Conservation (phyloP, 2,888 invertebrate species). For the Acanthosoma haemorrhoidale region DNA sequence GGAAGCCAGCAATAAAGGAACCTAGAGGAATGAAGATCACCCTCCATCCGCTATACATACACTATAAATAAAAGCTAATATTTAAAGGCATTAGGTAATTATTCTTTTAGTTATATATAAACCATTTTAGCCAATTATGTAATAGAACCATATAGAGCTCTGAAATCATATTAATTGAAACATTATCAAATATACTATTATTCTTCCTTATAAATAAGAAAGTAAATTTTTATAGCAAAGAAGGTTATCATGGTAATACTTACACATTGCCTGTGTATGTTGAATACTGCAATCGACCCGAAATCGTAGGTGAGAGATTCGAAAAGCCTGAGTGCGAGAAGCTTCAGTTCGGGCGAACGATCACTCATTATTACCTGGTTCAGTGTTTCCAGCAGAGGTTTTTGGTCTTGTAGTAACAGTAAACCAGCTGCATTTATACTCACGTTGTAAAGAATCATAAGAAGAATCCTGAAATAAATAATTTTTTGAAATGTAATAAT, state of each 20-base stretch:
- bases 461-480: constrained; percentile 43
- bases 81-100: too few relatives aligned
- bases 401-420: constrained; percentile 40
- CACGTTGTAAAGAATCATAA: constrained; percentile 47
- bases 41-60: neutral
- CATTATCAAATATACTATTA: neutral
- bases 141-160: too few relatives aligned
- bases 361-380: constrained; percentile 38
- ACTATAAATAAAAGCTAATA: neutral
- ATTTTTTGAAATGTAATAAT: neutral
- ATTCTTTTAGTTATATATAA: too few relatives aligned
- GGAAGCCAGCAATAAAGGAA: too few relatives aligned
- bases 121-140: too few relatives aligned
- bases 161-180: too few relatives aligned
- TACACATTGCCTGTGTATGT: constrained; percentile 16
- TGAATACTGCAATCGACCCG: constrained; percentile 28
- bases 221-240: neutral
- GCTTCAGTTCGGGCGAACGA: constrained; percentile 39
- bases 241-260: neutral
- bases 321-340: constrained; percentile 41
- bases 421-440: constrained; percentile 46
- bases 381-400: constrained; percentile 37
- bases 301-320: constrained; percentile 42
- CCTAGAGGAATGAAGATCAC: too few relatives aligned
- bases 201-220: neutral